Base-by-base conservation (phyloP, 2,888 invertebrate species). In the Aphodius granarius region DNA sequence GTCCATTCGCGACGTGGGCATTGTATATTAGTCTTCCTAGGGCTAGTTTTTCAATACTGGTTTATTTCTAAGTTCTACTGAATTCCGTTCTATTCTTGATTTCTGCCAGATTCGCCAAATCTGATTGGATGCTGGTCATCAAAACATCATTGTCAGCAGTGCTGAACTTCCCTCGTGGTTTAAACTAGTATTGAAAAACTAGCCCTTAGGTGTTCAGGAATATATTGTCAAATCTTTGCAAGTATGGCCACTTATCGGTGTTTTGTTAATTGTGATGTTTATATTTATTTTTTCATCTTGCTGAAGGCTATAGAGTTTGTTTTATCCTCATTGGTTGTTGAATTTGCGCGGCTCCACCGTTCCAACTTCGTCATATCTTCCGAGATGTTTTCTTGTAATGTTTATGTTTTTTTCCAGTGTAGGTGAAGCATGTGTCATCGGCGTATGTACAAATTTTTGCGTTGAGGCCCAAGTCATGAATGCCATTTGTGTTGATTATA, bases 401-500 rank as follows among this genome's bases (percentile, higher is more conserved):
- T 19, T 63, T 43, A 13, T 3, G 43, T 6, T 43, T 43, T 43
- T 43, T 43, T 43, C 43, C 43, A 13, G 18, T 15, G 66, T 66
- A 66, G 4, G 21, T 66, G 19, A 66, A 17, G 21, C 66, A 66
- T 17, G 63, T 72, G 63, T 72, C 72, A 15, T 63, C 18, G 18
- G 63, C 72, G 15, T 71, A 63, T 15, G 63, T n/a, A 63, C 63
- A 63, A 19, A 72, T 17, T 63, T 62, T 63, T 5, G 18, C 63
- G 21, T 17, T 19, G 15, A 21, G 19, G 15, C 21, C 13, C 63
- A 72, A 63, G 72, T 63, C 20, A 17, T 63, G 20, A 19, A 72
- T 63, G 63, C 15, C 16, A 16, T 72, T 72, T 63, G 72, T 72
- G 15, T 72, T 62, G 63, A 63, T 72, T 23, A 72, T 72, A 20